phyloP scores from a whole-genome alignment of 2,113 vertebrate species.

The Neoarius graeffei region DNA sequence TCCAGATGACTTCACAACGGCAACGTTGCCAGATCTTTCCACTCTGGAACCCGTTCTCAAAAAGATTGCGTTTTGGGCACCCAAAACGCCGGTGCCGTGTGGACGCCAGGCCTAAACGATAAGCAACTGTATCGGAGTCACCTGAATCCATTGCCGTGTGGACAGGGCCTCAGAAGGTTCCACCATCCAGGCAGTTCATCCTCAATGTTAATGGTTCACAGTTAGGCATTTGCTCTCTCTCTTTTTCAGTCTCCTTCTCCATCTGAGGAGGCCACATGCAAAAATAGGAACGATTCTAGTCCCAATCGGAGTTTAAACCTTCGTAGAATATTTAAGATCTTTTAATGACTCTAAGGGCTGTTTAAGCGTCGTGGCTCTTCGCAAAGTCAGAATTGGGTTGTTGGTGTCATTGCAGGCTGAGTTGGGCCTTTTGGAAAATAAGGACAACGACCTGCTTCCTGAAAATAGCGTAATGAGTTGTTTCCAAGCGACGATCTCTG shows the following conservation, averaged over 20 bases:
- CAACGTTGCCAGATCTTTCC: too few relatives aligned
- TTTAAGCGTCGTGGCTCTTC: background rate
- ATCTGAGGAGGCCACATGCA: too few relatives aligned
- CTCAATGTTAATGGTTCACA: background rate
- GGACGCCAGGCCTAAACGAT: too few relatives aligned
- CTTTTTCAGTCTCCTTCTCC: background rate
- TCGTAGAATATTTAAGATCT: background rate
- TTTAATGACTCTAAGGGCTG: background rate
- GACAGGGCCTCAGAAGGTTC: background rate
- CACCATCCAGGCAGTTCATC: background rate
- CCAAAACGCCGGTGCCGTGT: too few relatives aligned
- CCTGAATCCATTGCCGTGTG: too few relatives aligned
- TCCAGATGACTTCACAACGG: too few relatives aligned
- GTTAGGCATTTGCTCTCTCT: background rate
- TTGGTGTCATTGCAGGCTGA: constrained; percentile 61
- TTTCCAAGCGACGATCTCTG: constrained; percentile 65
- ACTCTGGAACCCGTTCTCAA: too few relatives aligned
- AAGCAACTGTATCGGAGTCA: too few relatives aligned
- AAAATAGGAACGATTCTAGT: background rate
- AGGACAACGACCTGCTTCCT: constrained; percentile 78
- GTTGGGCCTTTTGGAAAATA: constrained; percentile 66
- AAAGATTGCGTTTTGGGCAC: too few relatives aligned
- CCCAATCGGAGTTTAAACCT: background rate
- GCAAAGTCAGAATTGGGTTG: constrained; percentile 53
- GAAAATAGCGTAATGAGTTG: constrained; percentile 75